Conservation (phyloP, 2,888 invertebrate genomes). For the Enchytraeus crypticus region DNA sequence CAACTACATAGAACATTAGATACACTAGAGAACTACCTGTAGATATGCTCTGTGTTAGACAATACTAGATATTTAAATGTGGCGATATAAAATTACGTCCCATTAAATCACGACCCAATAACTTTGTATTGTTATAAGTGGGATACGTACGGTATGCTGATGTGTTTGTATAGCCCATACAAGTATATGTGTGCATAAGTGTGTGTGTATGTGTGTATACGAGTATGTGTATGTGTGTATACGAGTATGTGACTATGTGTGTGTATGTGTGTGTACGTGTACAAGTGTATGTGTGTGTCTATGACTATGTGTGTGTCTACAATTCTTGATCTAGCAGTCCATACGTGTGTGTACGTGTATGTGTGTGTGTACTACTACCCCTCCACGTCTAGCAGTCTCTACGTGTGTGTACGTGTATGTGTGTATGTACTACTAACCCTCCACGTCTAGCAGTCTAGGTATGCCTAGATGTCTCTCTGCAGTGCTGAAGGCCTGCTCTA, state of each 20-base stretch:
- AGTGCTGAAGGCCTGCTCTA: constrained; percentile 85
- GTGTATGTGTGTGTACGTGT: constrained; percentile 9
- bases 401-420: not conserved
- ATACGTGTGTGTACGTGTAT: not conserved
- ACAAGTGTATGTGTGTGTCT: constrained; percentile 1
- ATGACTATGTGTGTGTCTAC: constrained; percentile 1
- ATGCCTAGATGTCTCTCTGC: constrained; percentile 86
- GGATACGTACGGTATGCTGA: too few species aligned
- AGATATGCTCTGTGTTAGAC: too few species aligned
- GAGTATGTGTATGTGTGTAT: constrained; percentile 1
- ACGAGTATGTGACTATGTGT: constrained; percentile 6
- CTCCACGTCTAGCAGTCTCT: not conserved
- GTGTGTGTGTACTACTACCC: not conserved
- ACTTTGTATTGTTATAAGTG: too few species aligned
- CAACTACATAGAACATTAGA: too few species aligned
- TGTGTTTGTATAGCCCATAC: too few species aligned
- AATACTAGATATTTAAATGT: too few species aligned
- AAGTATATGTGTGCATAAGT: constrained; percentile 5
- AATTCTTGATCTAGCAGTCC: constrained; percentile 2
- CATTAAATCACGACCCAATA: too few species aligned
- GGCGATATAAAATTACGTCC: too few species aligned
- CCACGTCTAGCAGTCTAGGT: constrained; percentile 80
- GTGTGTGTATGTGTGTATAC: constrained; percentile 2
- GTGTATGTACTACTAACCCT: constrained; percentile 49
- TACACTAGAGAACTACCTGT: too few species aligned